These are phyloP conservation scores for Sarcophaga variegata DNA, from an alignment of 2,888 invertebrate species.

Conservation along the genomic window DNA sequence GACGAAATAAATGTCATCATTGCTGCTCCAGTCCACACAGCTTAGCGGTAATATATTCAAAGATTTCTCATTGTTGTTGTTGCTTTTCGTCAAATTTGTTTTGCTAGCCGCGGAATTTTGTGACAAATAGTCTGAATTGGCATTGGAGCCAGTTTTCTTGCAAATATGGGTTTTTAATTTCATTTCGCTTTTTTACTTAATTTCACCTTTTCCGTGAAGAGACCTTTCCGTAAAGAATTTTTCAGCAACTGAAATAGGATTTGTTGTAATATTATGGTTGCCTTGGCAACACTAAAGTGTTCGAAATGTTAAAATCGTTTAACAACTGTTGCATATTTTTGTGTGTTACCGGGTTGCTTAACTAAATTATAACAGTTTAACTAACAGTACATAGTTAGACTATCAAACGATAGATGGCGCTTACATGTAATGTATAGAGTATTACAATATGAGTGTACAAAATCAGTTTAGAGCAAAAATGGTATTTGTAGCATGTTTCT, in stretches of 20 bases:
- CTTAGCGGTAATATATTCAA: slow-evolving; percentile 86
- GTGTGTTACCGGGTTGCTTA: slow-evolving; percentile 1
- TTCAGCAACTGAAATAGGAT: background rate
- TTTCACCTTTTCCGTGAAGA: background rate
- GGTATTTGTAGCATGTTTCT: too few relatives aligned
- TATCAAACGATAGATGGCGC: slow-evolving; percentile 29
- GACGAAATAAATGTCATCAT: slow-evolving; percentile 96
- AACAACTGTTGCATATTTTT: slow-evolving; percentile 30
- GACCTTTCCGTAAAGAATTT: background rate
- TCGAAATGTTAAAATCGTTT: background rate
- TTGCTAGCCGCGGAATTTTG: slow-evolving; percentile 40
- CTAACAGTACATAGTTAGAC: background rate
- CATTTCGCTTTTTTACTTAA: slow-evolving; percentile 83
- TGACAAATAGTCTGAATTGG: slow-evolving; percentile 61
- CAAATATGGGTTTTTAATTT: slow-evolving; percentile 90
- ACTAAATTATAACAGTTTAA: background rate
- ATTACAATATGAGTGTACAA: too few relatives aligned
- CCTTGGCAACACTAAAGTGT: slow-evolving; percentile 57
- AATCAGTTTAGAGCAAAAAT: too few relatives aligned
- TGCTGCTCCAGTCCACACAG: slow-evolving; percentile 96
- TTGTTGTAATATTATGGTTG: slow-evolving; percentile 59
- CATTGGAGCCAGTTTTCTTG: slow-evolving; percentile 86
- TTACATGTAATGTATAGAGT: background rate
- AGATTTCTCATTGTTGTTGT: slow-evolving; percentile 68
- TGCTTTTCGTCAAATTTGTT: slow-evolving; percentile 13